Conservation (phyloP, 2,797 vertebrate species). For the Moxostoma hubbsi region DNA sequence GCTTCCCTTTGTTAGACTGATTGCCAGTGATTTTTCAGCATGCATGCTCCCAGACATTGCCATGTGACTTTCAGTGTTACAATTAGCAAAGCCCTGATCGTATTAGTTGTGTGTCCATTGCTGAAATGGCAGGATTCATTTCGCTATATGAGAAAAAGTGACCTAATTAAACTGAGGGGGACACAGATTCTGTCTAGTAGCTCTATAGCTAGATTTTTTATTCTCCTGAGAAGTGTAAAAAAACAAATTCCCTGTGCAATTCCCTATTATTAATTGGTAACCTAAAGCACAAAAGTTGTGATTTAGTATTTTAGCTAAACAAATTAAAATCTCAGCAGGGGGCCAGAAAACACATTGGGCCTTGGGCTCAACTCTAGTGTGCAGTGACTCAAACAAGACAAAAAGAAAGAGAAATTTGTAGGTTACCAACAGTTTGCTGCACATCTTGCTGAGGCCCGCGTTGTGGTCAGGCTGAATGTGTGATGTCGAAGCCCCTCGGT, state of each 20-base stretch:
- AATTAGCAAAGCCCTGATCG: slow-evolving; percentile 58
- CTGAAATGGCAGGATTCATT: slow-evolving; percentile 44
- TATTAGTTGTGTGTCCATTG: slow-evolving; percentile 46
- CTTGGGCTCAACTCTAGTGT: slow-evolving; percentile 21
- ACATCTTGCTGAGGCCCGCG: slow-evolving; percentile 15
- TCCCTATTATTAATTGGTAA: slow-evolving; percentile 48
- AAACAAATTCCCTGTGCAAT: slow-evolving; percentile 23
- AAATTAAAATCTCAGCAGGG: slow-evolving; percentile 53
- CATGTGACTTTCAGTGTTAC: slow-evolving; percentile 53
- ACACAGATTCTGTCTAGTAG: slow-evolving; percentile 47
- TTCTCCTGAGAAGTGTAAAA: slow-evolving; percentile 33
- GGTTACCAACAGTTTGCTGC: slow-evolving; percentile 19
- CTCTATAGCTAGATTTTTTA: not conserved
- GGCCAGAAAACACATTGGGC: slow-evolving; percentile 35
- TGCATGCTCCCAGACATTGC: slow-evolving; percentile 29
- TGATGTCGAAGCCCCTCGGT: not conserved
- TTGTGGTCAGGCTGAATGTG: not conserved
- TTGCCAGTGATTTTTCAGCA: slow-evolving; percentile 58
- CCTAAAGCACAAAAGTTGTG: slow-evolving; percentile 49
- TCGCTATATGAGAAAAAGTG: slow-evolving; percentile 49
- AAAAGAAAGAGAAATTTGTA: slow-evolving; percentile 36
- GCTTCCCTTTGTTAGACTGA: slow-evolving; percentile 57
- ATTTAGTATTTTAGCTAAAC: slow-evolving; percentile 54
- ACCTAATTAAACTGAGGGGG: slow-evolving; percentile 51
- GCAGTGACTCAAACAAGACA: slow-evolving; percentile 24